Evolutionary conservation across 2,888 invertebrate species (phyloP), one percentile per base, ranked within the genome.

Genomic region (Ferdinandea cuprea): DNA sequence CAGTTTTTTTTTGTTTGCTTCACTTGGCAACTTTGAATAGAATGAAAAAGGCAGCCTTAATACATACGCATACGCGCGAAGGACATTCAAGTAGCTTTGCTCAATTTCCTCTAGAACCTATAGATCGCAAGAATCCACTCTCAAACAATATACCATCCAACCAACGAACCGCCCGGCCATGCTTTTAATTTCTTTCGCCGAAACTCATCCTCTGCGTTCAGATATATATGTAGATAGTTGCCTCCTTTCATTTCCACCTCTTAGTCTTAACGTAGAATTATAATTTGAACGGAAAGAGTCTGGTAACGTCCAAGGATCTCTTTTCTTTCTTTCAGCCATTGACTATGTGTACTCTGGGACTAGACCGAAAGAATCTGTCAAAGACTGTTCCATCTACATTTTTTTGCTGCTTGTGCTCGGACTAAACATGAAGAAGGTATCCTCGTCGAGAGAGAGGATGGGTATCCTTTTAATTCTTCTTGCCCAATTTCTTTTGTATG

Each of bases 401-500:
- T 56, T 58, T 35, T 59, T 37, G 42, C 21, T 8, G 13, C 35
- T 40, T 35, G 44, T 19, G 59, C 37, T 19, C 25, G 37, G 42
- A 15, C 56, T 30, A 0, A 15, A 35, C 46, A 56, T 13, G 40
- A 30, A 50, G 58, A 65, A 48, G 50, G 25, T 40, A 25, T 17
- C n/a, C 44, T 32, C 46, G 13, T 21, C 15, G 13, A 13, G 13
- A 8, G 21, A 13, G 28, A 35, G 30, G 59, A 52, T 59, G 66
- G 52, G 71, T 52, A 83, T 83, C 78, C 83, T 78, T 83, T 83
- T 83, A 83, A 83, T 83, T 78, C 77, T 78, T 83, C 78, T 83
- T 72, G 78, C 78, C 83, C 66, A 73, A 83, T 83, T 83, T 78
- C 78, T 68, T 68, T 72, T 78, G 66, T 73, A 50, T 58, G 61